Evolutionary conservation across 2,113 vertebrate genomes (phyloP).

Genomic region (Grus americana): DNA sequence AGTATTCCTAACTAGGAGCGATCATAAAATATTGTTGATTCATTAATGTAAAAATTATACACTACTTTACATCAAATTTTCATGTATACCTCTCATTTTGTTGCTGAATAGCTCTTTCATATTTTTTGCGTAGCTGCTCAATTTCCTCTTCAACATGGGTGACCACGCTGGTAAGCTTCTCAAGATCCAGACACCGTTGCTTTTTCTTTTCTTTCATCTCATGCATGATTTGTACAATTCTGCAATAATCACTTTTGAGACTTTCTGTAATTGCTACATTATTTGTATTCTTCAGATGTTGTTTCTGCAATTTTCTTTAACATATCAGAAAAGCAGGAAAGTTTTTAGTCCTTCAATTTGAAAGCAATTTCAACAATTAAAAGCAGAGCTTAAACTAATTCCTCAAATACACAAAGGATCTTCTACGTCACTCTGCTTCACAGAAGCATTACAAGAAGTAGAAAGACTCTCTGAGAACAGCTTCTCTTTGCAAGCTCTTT

Average conservation of each 20-base stretch:
- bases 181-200: conserved; percentile 71
- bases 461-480: not conserved
- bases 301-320: conserved; percentile 82
- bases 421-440: not conserved
- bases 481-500: not conserved
- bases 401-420: not conserved
- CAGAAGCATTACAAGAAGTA: not conserved
- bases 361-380: conserved; percentile 4
- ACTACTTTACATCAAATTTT: not conserved
- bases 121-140: conserved; percentile 74
- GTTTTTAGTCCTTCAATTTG: not conserved
- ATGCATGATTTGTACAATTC: conserved; percentile 61
- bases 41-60: not conserved
- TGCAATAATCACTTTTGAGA: conserved; percentile 76
- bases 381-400: not conserved
- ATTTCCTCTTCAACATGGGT: conserved; percentile 76
- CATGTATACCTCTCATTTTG: conserved; percentile 79
- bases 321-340: not conserved
- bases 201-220: conserved; percentile 80
- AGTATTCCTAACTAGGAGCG: not conserved
- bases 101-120: conserved; percentile 73
- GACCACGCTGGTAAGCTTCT: conserved; percentile 75
- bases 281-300: conserved; percentile 76
- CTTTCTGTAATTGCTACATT: conserved; percentile 75
- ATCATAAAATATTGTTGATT: not conserved